A percentile compares a stretch with the other conserved stretches of the same genome.
phyloP scores from a whole-genome alignment of 2,888 invertebrate genomes.

The Timandra comae region DNA sequence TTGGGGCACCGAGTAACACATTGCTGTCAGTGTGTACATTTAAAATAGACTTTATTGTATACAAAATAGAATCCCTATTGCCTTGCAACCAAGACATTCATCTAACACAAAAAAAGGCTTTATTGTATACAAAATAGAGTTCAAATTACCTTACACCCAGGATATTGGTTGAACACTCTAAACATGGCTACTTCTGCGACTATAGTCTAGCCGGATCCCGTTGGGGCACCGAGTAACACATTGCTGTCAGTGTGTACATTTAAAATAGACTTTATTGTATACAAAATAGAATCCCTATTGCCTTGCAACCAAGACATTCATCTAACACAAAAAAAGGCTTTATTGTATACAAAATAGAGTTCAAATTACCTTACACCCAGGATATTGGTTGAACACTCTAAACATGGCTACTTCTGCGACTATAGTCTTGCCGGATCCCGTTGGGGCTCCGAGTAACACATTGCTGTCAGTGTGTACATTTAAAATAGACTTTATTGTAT shows the following conservation, averaged over 20 bases:
- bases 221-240: conserved; percentile 95
- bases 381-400: conserved; percentile 88
- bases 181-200: conserved; percentile 99
- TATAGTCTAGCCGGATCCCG: conserved; percentile 98
- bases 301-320: too few species aligned
- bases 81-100: too few species aligned
- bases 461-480: conserved; percentile 97
- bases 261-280: too few species aligned
- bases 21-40: conserved; percentile 97
- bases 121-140: too few species aligned
- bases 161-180: conserved; percentile 88
- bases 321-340: too few species aligned
- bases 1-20: conserved; percentile 95
- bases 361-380: conserved; percentile 88
- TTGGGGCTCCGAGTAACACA: conserved; percentile 95
- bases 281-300: too few species aligned
- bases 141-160: conserved; percentile 88
- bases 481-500: too few species aligned
- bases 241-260: conserved; percentile 97
- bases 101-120: too few species aligned
- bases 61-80: too few species aligned
- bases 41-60: too few species aligned
- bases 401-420: conserved; percentile 99
- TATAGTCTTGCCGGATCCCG: conserved; percentile 87
- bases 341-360: too few species aligned